Evolutionary conservation across 2,113 vertebrate species (phyloP), one percentile per base, ranked within the genome.

Genomic region (Eleginops maclovinus): DNA sequence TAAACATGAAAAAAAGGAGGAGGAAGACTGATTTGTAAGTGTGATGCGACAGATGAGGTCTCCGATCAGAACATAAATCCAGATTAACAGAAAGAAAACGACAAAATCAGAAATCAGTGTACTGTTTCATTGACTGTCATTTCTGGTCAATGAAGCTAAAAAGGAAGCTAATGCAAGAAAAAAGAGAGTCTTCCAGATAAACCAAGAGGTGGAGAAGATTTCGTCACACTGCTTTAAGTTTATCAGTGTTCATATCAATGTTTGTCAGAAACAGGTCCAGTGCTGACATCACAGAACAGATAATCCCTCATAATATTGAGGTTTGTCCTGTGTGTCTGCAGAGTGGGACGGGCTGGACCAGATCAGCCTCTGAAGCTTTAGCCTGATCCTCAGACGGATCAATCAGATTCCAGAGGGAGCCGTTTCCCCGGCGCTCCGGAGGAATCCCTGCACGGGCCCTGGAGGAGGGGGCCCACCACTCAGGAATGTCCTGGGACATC

Each of bases 401-500:
- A 82, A 66, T 87, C 41, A 88, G 43, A 44, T 91, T 92, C 87
- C 85, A 81, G 59, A 46, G 21, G 77, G 82, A 80, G 62, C n/a
- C n/a, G n/a, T n/a, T n/a, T n/a, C 82, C 53, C 31, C 58, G 49
- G 59, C 12, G n/a, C 65, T 77, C 65, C 28, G 49, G 70, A 87
- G 64, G 63, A 84, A 87, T 77, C 75, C 79, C 63, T 68, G 63
- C 66, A 41, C 7, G 22, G 63, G 58, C 70, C 77, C 69, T 60
- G 77, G 21, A 87, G 82, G 77, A 71, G 77, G 77, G 73, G 64
- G 73, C 43, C 86, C 26, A 21, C 41, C 71, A 72, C 76, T 89
- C 71, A 83, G 91, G 89, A 93, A 93, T 93, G 91, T 88, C 79
- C 85, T 76, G 53, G 63, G 55, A 84, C 83, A 64, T 71, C 77